Conservation (phyloP, 2,888 invertebrate species). For the Athalia circularis region DNA sequence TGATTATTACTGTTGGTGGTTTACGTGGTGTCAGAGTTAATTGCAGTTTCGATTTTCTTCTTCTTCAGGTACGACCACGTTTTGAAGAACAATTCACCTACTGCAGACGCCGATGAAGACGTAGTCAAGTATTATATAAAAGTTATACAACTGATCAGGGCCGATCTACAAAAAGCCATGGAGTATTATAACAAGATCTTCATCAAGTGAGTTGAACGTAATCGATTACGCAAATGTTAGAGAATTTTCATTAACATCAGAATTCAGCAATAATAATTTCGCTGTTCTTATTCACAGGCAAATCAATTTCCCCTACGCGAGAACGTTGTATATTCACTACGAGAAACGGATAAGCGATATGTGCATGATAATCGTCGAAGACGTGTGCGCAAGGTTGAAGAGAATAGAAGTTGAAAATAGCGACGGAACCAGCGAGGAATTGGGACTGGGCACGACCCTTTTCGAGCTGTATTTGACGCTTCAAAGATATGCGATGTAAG, state of each 20-base stretch:
- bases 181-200: constrained; percentile 90
- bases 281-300: constrained; percentile 76
- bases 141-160: constrained; percentile 87
- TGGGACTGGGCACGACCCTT: constrained; percentile 90
- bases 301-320: constrained; percentile 84
- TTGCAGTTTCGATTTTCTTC: not conserved
- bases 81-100: constrained; percentile 81
- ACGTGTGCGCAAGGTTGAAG: constrained; percentile 86
- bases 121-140: constrained; percentile 87
- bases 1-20: no score
- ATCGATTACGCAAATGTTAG: not conserved
- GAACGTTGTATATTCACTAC: constrained; percentile 83
- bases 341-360: constrained; percentile 83
- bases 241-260: not conserved
- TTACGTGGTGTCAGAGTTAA: not conserved
- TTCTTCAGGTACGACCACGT: constrained; percentile 80
- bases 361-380: constrained; percentile 82
- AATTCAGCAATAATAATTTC: not conserved
- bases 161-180: constrained; percentile 87
- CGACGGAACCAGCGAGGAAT: constrained; percentile 78
- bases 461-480: constrained; percentile 95
- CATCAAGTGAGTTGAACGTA: constrained; percentile 83
- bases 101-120: constrained; percentile 81
- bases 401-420: constrained; percentile 76
- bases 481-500: constrained; percentile 88